Evolutionary conservation across 2,888 invertebrate genomes (phyloP).

Genomic region (Luperina nickerlii): DNA sequence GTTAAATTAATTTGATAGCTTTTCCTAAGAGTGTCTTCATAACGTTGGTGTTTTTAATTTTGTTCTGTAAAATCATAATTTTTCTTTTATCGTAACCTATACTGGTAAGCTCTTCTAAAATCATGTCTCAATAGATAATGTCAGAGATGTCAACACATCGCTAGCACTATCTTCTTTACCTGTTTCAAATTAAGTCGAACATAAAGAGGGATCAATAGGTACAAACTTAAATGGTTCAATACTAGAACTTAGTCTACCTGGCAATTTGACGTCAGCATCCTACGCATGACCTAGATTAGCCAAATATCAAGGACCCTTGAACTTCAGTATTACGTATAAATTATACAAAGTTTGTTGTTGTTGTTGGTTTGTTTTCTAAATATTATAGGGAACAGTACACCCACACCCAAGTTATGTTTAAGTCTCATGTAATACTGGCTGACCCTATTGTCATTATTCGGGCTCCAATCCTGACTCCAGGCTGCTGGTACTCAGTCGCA

Average conservation of each 20-base stretch:
- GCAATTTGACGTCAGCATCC: constrained; percentile 28
- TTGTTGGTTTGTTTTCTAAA: constrained; percentile 4
- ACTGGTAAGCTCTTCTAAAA: not conserved
- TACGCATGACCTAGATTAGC: constrained; percentile 24
- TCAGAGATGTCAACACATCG: not conserved
- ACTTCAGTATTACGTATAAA: not conserved
- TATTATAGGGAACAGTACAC: not conserved
- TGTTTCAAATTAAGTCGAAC: constrained; percentile 4
- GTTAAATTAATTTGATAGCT: not conserved
- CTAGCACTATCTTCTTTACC: not conserved
- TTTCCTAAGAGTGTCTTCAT: not conserved
- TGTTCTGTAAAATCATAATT: not conserved
- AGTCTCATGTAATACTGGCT: not conserved
- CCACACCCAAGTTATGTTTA: not conserved
- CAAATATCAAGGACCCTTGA: constrained; percentile 12
- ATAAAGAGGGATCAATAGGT: constrained; percentile 11
- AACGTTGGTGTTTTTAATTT: not conserved
- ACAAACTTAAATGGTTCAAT: constrained; percentile 39
- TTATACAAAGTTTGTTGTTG: not conserved
- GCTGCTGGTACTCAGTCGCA: not conserved
- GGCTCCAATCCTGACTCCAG: not conserved
- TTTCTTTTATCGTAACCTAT: not conserved
- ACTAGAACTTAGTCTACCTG: constrained; percentile 29
- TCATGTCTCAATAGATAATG: not conserved
- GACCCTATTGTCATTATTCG: not conserved